phyloP scores from a whole-genome alignment of 2,113 vertebrate genomes.

The Polypterus senegalus region DNA sequence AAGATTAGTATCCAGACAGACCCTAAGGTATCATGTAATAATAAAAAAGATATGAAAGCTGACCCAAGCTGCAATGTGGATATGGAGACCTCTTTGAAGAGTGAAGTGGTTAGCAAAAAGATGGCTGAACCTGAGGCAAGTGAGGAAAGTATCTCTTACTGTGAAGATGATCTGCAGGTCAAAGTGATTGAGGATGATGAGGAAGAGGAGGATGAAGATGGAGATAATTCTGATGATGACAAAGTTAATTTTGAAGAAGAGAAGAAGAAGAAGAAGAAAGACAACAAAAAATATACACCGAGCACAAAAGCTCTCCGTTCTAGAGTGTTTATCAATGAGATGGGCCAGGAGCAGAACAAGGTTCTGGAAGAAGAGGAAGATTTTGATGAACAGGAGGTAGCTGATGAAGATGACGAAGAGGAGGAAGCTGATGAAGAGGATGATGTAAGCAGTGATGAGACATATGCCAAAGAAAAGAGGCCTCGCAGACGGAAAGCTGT shows the following conservation, averaged over 20 bases:
- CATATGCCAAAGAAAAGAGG: neutral
- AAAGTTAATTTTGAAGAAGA: neutral
- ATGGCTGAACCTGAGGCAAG: neutral
- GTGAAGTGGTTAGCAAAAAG: neutral
- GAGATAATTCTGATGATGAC: neutral
- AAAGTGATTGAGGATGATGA: neutral
- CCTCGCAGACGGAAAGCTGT: neutral
- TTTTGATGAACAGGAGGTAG: neutral
- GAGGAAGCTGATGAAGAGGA: neutral
- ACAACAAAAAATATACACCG: too few relatives aligned
- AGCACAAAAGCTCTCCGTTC: too few relatives aligned
- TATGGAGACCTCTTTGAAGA: neutral
- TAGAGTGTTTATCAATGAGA: neutral
- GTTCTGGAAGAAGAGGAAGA: neutral
- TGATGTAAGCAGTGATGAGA: neutral
- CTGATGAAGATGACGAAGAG: neutral
- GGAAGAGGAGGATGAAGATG: neutral
- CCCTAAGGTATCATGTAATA: too few relatives aligned
- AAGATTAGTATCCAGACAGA: neutral
- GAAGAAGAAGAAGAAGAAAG: neutral
- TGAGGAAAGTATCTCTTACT: too few relatives aligned
- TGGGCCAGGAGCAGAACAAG: neutral
- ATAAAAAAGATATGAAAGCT: too few relatives aligned
- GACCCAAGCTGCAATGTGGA: neutral
- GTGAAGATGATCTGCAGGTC: too few relatives aligned